Conservation (phyloP, 2,888 invertebrate species). For the Heliconius ismenius region DNA sequence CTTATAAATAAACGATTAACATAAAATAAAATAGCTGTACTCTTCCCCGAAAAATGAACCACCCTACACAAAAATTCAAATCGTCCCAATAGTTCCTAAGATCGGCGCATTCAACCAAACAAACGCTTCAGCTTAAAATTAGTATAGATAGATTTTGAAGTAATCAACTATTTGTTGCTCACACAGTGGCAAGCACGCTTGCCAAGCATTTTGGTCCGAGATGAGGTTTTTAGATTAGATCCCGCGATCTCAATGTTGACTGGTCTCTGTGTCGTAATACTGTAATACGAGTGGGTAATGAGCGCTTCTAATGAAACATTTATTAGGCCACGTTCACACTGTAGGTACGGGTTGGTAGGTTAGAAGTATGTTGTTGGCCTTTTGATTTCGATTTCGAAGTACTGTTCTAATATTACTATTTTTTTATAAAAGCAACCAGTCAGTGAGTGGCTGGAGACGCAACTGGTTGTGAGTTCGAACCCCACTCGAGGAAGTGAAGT, state of each 20-base stretch:
- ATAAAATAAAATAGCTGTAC: background rate
- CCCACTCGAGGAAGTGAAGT: no score
- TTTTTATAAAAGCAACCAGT: no score
- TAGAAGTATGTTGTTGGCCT: background rate
- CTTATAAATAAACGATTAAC: background rate
- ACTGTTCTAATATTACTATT: background rate
- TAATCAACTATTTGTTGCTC: conserved; percentile 30
- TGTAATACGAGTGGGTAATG: conserved; percentile 43
- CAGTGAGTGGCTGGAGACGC: no score
- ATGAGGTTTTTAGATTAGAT: conserved; percentile 47
- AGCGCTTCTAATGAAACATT: conserved; percentile 32
- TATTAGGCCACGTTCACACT: conserved; percentile 25
- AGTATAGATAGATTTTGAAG: background rate
- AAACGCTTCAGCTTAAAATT: background rate
- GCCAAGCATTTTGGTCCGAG: conserved; percentile 43
- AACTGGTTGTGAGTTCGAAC: no score
- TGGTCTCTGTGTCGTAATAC: conserved; percentile 45
- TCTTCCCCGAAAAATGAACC: no score
- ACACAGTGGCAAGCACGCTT: conserved; percentile 41
- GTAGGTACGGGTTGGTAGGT: background rate
- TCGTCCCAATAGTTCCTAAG: background rate
- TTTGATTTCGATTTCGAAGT: background rate
- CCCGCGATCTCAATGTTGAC: conserved; percentile 45
- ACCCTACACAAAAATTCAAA: background rate
- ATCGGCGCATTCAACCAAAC: background rate